Evolutionary conservation across 2,888 invertebrate genomes (phyloP).

Genomic region (Portevinia maculata): DNA sequence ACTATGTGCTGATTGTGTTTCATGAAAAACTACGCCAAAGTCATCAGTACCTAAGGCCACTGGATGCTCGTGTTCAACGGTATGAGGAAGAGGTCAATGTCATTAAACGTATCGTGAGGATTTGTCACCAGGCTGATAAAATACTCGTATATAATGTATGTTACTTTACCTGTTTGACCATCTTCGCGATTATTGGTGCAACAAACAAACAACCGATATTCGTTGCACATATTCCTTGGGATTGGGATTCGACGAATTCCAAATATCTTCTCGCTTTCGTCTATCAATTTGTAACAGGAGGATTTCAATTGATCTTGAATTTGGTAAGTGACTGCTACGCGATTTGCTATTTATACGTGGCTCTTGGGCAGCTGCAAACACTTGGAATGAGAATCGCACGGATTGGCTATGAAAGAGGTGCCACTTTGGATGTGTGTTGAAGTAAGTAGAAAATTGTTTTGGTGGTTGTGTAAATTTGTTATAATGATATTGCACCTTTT

Average conservation of each 20-base stretch:
- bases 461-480: too few relatives aligned
- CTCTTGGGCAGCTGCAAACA: slow-evolving; percentile 74
- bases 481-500: too few relatives aligned
- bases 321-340: slow-evolving; percentile 73
- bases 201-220: slow-evolving; percentile 59
- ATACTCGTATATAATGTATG: slow-evolving; percentile 50
- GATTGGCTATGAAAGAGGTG: slow-evolving; percentile 75
- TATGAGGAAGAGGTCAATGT: slow-evolving; percentile 54
- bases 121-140: slow-evolving; percentile 56
- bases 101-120: slow-evolving; percentile 60
- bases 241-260: slow-evolving; percentile 46
- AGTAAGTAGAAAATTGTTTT: too few relatives aligned
- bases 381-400: slow-evolving; percentile 71
- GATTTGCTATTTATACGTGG: slow-evolving; percentile 72
- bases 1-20: slow-evolving; percentile 46
- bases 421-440: too few relatives aligned
- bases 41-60: slow-evolving; percentile 30
- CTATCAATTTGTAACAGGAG: slow-evolving; percentile 58
- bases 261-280: slow-evolving; percentile 62
- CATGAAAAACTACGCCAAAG: slow-evolving; percentile 36
- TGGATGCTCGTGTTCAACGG: slow-evolving; percentile 70
- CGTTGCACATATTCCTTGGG: slow-evolving; percentile 73
- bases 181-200: slow-evolving; percentile 66
- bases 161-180: slow-evolving; percentile 49
- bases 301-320: slow-evolving; percentile 59